A percentile compares a stretch with the other conserved stretches of the same genome.
phyloP scores from a whole-genome alignment of 2,113 vertebrate genomes.

The Electrona antarctica region DNA sequence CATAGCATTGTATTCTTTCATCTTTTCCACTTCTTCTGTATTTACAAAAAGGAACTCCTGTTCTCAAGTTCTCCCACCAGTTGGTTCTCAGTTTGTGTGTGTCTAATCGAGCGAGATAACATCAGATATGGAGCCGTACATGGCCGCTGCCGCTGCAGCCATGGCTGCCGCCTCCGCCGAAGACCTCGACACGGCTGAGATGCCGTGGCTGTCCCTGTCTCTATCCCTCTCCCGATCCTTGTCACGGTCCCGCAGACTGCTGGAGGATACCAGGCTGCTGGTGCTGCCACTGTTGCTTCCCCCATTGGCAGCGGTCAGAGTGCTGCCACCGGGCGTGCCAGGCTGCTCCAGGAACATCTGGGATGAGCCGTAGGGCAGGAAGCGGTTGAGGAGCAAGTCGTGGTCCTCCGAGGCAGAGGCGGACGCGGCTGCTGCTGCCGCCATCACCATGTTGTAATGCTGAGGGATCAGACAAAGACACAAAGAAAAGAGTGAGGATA shows the following conservation, averaged over 20 bases:
- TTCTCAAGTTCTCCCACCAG: constrained; percentile 52
- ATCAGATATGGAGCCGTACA: constrained; percentile 96
- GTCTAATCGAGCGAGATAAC: constrained; percentile 96
- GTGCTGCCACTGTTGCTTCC: constrained; percentile 92
- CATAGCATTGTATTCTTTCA: constrained; percentile 84
- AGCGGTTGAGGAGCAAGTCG: constrained; percentile 91
- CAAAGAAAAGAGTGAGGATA: neutral
- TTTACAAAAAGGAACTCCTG: constrained; percentile 72
- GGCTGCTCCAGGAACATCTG: constrained; percentile 95
- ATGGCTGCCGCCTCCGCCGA: constrained; percentile 85
- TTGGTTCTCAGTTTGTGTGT: constrained; percentile 56
- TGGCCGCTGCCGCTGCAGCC: constrained; percentile 82
- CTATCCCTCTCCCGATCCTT: constrained; percentile 81
- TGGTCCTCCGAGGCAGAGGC: constrained; percentile 89
- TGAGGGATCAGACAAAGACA: constrained; percentile 47
- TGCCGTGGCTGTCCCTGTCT: constrained; percentile 89
- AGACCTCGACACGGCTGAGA: constrained; percentile 82
- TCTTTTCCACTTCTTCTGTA: constrained; percentile 64
- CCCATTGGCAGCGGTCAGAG: constrained; percentile 85
- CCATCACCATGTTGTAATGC: constrained; percentile 98
- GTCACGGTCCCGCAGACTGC: constrained; percentile 91
- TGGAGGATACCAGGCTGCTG: constrained; percentile 94
- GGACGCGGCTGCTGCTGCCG: constrained; percentile 90
- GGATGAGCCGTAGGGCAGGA: constrained; percentile 92
- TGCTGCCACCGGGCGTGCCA: constrained; percentile 83